Evolutionary conservation across 1,140 invertebrate genomes (phyloP).

Genomic region (Zaprionus taronus): DNA sequence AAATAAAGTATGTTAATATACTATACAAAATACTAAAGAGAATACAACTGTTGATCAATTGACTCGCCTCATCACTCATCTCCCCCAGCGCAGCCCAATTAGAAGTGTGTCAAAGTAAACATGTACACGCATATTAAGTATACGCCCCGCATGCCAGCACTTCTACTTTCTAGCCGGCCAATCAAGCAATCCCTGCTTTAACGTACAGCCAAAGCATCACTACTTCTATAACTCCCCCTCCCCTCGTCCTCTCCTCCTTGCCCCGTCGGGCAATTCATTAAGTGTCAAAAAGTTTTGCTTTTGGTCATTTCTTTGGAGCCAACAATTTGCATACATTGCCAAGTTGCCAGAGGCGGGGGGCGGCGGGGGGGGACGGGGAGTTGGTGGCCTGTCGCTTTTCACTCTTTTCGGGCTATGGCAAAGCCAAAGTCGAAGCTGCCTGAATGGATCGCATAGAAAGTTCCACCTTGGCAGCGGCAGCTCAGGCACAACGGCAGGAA

Average conservation of each 20-base stretch:
- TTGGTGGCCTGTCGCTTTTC: slow-evolving; percentile 12
- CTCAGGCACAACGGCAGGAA: slow-evolving; percentile 53
- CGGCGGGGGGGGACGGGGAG: background rate
- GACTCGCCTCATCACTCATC: background rate
- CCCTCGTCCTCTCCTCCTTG: background rate
- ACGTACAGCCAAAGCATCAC: background rate
- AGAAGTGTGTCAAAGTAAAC: slow-evolving; percentile 79
- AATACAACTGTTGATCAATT: background rate
- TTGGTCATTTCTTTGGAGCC: slow-evolving; percentile 63
- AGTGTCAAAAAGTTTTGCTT: slow-evolving; percentile 79
- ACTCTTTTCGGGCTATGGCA: slow-evolving; percentile 42
- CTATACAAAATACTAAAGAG: no score
- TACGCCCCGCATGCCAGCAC: slow-evolving; percentile 39
- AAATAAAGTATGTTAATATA: no score
- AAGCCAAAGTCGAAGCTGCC: slow-evolving; percentile 53
- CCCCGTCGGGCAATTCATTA: slow-evolving; percentile 63
- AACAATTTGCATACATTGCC: slow-evolving; percentile 71
- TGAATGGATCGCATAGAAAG: slow-evolving; percentile 70
- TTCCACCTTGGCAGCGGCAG: slow-evolving; percentile 55
- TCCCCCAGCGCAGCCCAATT: slow-evolving; percentile 45
- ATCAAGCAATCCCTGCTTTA: slow-evolving; percentile 58
- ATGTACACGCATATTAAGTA: slow-evolving; percentile 65
- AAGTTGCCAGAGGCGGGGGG: slow-evolving; percentile 31
- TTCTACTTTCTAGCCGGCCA: slow-evolving; percentile 67
- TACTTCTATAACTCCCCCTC: background rate